Percentiles rank a stretch among this genome's conserved stretches.
Evolutionary conservation across 30 jellyfish, hydroid and myxozoan species (phyloP).

Genomic region (Pelagia noctiluca): DNA sequence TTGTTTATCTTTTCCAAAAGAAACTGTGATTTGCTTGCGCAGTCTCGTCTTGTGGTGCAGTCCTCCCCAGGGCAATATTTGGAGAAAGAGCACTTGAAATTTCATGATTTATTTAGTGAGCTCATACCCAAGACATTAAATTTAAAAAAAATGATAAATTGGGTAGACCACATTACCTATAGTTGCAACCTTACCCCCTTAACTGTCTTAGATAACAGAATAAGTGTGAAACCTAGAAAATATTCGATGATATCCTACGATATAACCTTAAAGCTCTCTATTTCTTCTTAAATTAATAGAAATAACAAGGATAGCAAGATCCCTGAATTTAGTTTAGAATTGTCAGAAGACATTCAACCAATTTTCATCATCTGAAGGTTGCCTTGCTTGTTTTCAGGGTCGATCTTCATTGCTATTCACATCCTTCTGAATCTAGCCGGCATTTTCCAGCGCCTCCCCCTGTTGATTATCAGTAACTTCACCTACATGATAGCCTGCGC

Average conservation of each 20-base stretch:
- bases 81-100: too few species aligned
- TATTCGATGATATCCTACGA: background rate
- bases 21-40: too few species aligned
- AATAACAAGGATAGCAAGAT: background rate
- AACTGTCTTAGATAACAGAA: background rate
- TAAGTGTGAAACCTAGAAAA: background rate
- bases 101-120: too few species aligned
- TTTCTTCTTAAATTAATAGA: background rate
- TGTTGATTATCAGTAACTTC: constrained; percentile 32
- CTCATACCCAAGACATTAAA: too few species aligned
- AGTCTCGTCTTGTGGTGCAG: too few species aligned
- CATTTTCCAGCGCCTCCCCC: constrained; percentile 52
- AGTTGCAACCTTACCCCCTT: too few species aligned
- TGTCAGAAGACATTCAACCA: background rate
- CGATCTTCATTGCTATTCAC: constrained; percentile 41
- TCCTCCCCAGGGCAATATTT: too few species aligned
- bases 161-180: too few species aligned
- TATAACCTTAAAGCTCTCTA: background rate
- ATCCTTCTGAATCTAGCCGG: constrained; percentile 41
- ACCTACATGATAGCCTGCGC: constrained; percentile 54
- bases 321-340: background rate
- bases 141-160: too few species aligned
- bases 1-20: too few species aligned
- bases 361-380: background rate
- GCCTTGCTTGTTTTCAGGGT: constrained; percentile 30